phyloP scores from a whole-genome alignment of 2,888 invertebrate species.

The Alloscopus bannaensis region DNA sequence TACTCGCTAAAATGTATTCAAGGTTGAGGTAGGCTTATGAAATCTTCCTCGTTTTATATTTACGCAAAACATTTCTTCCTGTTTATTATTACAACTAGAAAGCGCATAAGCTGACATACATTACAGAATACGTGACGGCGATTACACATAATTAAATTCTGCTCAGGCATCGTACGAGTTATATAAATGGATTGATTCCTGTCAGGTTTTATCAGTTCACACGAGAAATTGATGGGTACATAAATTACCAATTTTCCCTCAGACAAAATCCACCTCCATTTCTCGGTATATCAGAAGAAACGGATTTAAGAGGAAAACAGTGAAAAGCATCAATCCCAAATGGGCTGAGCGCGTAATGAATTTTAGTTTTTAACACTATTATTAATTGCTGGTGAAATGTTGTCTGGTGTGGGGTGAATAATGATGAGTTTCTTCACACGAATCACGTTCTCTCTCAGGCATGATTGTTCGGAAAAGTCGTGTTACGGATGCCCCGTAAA shows the following conservation, averaged over 20 bases:
- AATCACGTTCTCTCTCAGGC: not conserved
- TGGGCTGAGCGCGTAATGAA: slow-evolving; percentile 28
- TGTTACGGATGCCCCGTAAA: no score
- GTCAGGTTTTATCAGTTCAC: slow-evolving; percentile 6
- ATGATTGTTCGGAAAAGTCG: not conserved
- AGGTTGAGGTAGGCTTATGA: not conserved
- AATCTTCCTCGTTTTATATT: no score
- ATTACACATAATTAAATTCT: not conserved
- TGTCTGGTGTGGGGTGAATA: not conserved
- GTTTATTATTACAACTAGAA: no score
- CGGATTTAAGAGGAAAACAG: slow-evolving; percentile 19
- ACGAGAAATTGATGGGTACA: not conserved
- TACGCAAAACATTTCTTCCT: no score
- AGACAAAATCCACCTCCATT: slow-evolving; percentile 14
- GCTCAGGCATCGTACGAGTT: no score
- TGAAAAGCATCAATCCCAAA: not conserved
- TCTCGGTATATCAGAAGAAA: slow-evolving; percentile 30
- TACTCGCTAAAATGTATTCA: not conserved
- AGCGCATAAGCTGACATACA: no score
- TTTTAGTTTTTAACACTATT: slow-evolving; percentile 1
- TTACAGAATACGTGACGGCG: no score
- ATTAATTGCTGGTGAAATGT: slow-evolving; percentile 31
- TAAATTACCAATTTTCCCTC: not conserved
- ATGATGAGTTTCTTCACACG: not conserved
- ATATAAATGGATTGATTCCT: slow-evolving; percentile 3